phyloP scores from a whole-genome alignment of 2,888 invertebrate genomes.

The Dendrolimus pini region DNA sequence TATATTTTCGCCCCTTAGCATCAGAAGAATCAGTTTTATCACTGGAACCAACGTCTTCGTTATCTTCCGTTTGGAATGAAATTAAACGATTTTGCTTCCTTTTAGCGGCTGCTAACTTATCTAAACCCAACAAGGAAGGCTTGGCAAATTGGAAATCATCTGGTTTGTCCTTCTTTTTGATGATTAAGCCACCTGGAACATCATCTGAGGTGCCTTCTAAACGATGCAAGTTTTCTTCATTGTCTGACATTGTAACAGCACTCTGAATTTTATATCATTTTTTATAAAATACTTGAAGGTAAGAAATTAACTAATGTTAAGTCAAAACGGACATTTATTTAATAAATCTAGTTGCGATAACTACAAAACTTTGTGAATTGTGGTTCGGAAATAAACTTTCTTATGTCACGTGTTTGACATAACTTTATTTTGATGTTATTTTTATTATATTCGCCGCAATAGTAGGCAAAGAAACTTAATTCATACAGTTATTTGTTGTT shows the following conservation, averaged over 20 bases:
- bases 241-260: constrained; percentile 44
- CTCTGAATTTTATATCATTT: constrained; percentile 1
- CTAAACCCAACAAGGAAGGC: constrained; percentile 87
- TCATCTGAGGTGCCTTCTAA: constrained; percentile 81
- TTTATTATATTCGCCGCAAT: too few species aligned
- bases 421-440: too few species aligned
- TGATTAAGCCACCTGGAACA: constrained; percentile 83
- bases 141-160: constrained; percentile 86
- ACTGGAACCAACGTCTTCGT: constrained; percentile 38
- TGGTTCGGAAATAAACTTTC: too few species aligned
- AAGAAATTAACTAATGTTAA: not conserved
- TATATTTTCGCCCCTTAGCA: constrained; percentile 79
- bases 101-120: constrained; percentile 88
- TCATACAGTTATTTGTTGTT: too few species aligned
- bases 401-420: too few species aligned
- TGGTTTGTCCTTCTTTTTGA: constrained; percentile 78
- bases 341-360: too few species aligned
- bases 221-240: constrained; percentile 81
- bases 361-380: too few species aligned
- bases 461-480: too few species aligned
- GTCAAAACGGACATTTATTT: not conserved
- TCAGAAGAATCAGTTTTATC: constrained; percentile 27
- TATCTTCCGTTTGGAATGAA: constrained; percentile 76
- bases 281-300: not conserved
- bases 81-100: constrained; percentile 81